Evolutionary conservation across 2,797 vertebrate species (phyloP), one percentile per base, ranked within the genome.

Genomic region (Cyclura pinguis): DNA sequence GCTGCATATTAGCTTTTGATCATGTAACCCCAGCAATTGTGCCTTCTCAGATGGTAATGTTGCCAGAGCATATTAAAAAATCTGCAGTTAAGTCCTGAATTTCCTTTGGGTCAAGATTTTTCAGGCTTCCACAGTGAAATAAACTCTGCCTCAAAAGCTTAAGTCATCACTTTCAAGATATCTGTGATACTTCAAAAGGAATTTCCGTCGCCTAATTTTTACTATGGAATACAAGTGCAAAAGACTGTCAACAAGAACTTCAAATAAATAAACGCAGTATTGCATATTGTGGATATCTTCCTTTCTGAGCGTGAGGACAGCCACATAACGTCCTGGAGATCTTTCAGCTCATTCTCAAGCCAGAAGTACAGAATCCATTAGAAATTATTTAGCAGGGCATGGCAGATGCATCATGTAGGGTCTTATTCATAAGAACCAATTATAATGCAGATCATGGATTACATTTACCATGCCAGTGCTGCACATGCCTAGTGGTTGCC

Each of bases 21-120:
- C 22, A 84, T 84, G 16, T 67, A 84, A 24, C 14, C 62, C 47
- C 50, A 64, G 83, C 24, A 67, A 84, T 29, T 84, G 27, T 69
- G 42, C 3, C 83, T 84, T n/a, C 38, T 69, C 38, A 84, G 27
- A 67, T 69, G 29, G 27, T 29, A 84, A 50, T 69, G 24, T 84
- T 84, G 47, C 83, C 10, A 32, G 82, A 35, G 38, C 13, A 84
- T 16, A 42, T 38, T 84, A 64, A 84, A 84, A 62, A 84, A 18
- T 20, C 7, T 84, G 42, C 62, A 50, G 27, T 47, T 42, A 50
- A 29, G 47, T 47, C 38, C 57, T 83, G 62, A 22, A 62, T 83
- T 35, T 83, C 55, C 27, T 83, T 83, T 83, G 62, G 57, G 62
- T 62, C 47, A 69, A 69, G 83, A 84, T 84, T 84, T 69, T 69